A percentile compares a stretch with the other conserved stretches of the same genome.
Conservation (phyloP, 2,113 vertebrate species). For the Murina feae region DNA sequence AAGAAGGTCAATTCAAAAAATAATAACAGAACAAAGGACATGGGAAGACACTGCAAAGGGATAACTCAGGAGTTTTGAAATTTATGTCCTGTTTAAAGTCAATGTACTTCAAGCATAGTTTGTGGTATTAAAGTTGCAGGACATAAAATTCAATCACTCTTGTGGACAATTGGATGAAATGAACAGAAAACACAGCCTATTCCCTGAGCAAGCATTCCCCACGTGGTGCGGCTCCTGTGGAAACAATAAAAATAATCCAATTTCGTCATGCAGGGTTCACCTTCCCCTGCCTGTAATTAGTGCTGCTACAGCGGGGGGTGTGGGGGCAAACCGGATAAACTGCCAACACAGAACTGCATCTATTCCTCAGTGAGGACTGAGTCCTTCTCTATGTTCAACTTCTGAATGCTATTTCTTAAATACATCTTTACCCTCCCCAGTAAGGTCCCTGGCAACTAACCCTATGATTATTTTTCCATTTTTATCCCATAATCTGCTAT, state of each 20-base stretch:
- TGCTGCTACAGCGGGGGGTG: not conserved
- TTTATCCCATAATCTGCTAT: not conserved
- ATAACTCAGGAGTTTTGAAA: constrained; percentile 19
- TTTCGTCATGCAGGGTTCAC: constrained; percentile 22
- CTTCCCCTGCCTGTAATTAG: constrained; percentile 52
- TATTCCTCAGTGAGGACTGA: not conserved
- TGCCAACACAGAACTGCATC: not conserved
- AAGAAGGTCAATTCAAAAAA: not conserved
- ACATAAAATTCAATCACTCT: constrained; percentile 57
- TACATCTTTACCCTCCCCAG: not conserved
- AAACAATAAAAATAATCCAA: constrained; percentile 69
- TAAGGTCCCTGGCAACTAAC: not conserved
- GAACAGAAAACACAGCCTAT: constrained; percentile 46
- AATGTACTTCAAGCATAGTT: constrained; percentile 4
- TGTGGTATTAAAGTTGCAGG: constrained; percentile 39
- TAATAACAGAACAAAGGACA: not conserved
- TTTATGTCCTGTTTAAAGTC: constrained; percentile 20
- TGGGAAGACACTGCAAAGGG: not conserved
- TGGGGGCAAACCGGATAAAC: not conserved
- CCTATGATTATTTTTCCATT: not conserved
- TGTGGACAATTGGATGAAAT: constrained; percentile 52
- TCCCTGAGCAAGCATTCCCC: constrained; percentile 59
- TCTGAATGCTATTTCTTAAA: not conserved
- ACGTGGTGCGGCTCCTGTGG: constrained; percentile 55
- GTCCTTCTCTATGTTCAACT: not conserved